These are phyloP conservation scores for Zootoca vivipara DNA, from an alignment of 2,113 vertebrate genomes.

Conservation along the genomic window DNA sequence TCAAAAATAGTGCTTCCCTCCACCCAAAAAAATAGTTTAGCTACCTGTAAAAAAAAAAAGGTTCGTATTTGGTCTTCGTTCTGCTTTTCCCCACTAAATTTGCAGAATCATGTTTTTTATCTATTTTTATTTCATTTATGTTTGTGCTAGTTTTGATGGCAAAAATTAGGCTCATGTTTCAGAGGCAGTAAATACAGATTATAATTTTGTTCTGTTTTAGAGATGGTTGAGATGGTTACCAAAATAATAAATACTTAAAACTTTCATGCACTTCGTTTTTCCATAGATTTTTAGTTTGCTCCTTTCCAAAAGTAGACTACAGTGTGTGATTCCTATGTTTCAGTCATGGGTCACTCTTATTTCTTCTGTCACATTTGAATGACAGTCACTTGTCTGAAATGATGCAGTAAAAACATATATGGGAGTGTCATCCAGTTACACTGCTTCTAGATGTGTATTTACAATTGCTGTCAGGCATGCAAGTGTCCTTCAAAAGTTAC, in stretches of 20 bases:
- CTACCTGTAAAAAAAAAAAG: neutral
- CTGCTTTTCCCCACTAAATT: too few species aligned
- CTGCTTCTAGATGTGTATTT: neutral
- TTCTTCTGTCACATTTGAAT: neutral
- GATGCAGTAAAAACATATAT: neutral
- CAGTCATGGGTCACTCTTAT: neutral
- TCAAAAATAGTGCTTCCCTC: neutral
- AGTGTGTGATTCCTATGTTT: neutral
- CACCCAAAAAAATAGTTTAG: neutral
- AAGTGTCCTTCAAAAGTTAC: neutral
- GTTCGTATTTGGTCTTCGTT: neutral
- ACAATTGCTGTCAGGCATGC: neutral
- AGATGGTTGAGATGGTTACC: neutral
- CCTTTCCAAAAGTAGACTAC: neutral
- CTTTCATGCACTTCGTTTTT: neutral
- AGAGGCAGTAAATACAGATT: neutral
- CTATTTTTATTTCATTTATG: neutral
- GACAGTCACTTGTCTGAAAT: neutral
- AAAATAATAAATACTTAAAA: neutral
- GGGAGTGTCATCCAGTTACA: neutral
- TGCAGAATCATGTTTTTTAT: neutral
- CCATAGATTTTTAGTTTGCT: neutral
- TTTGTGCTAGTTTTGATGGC: neutral
- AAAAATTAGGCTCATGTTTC: neutral
- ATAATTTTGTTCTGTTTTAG: neutral